A percentile compares a stretch with the other conserved stretches of the same genome.
phyloP scores from a whole-genome alignment of 2,888 invertebrate species.

The Pardosa pseudoannulata region DNA sequence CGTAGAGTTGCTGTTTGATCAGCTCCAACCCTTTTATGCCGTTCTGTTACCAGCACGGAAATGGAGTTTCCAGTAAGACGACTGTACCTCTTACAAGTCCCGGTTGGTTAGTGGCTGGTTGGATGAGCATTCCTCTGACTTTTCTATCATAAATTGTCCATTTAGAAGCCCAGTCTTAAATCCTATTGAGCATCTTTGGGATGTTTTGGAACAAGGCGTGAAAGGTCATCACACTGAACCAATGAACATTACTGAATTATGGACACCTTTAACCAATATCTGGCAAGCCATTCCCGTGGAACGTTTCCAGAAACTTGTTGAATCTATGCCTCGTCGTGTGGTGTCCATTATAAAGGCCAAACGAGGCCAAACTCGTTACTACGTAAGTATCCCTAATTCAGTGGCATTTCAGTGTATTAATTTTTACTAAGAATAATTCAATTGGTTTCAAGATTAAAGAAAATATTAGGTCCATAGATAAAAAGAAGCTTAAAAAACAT shows the following conservation, averaged over 20 bases:
- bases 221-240: not conserved
- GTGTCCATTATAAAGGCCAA: not conserved
- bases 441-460: too few relatives aligned
- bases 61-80: not conserved
- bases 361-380: not conserved
- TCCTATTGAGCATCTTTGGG: not conserved
- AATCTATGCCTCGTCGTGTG: not conserved
- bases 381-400: not conserved
- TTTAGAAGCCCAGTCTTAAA: not conserved
- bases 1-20: not conserved
- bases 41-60: not conserved
- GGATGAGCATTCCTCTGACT: not conserved
- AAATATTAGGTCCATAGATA: too few relatives aligned
- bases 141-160: not conserved
- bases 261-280: not conserved
- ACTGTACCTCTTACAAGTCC: not conserved
- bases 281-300: constrained; percentile 7
- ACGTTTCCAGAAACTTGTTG: not conserved
- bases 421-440: too few relatives aligned
- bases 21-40: not conserved
- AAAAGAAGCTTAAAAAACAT: too few relatives aligned
- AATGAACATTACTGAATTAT: not conserved
- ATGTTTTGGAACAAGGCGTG: not conserved
- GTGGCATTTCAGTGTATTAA: not conserved
- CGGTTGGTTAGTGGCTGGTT: not conserved